These are phyloP conservation scores for Lagorchestes hirsutus DNA, from an alignment of 2,797 vertebrate genomes.

Conservation along the genomic window DNA sequence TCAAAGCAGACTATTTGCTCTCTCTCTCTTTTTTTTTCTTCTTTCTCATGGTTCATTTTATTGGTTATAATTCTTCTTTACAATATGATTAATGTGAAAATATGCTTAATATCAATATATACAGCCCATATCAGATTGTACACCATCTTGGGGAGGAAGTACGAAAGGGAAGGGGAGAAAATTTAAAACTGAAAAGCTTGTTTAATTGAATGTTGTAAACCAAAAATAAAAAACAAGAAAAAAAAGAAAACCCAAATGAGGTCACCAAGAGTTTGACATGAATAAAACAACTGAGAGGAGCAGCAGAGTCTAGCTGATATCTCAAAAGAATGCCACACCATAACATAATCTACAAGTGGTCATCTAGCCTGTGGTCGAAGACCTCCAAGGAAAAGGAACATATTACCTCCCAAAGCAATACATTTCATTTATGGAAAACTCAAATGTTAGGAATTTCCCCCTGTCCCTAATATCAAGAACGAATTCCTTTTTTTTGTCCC, in stretches of 20 bases:
- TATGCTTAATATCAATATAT: too few relatives aligned
- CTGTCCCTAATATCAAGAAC: fast-evolving
- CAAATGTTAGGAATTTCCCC: not conserved
- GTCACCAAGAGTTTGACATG: not conserved
- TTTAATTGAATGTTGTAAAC: too few relatives aligned
- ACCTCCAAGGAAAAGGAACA: not conserved
- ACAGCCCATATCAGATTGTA: too few relatives aligned
- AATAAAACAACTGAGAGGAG: not conserved
- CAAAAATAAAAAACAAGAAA: too few relatives aligned
- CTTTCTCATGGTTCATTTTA: too few relatives aligned
- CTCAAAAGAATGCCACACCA: not conserved
- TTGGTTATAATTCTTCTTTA: too few relatives aligned
- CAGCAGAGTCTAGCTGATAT: not conserved
- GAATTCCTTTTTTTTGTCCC: not conserved
- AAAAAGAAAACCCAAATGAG: not conserved
- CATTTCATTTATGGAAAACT: not conserved
- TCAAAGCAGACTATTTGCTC: too few relatives aligned
- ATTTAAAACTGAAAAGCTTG: too few relatives aligned
- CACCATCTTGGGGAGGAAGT: too few relatives aligned
- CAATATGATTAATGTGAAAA: too few relatives aligned
- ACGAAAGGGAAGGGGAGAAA: too few relatives aligned
- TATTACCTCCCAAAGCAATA: not conserved
- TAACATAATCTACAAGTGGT: not conserved
- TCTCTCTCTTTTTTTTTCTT: too few relatives aligned
- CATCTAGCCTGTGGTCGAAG: not conserved